Conservation (phyloP, 1,140 invertebrate genomes). For the Ruditapes philippinarum region DNA sequence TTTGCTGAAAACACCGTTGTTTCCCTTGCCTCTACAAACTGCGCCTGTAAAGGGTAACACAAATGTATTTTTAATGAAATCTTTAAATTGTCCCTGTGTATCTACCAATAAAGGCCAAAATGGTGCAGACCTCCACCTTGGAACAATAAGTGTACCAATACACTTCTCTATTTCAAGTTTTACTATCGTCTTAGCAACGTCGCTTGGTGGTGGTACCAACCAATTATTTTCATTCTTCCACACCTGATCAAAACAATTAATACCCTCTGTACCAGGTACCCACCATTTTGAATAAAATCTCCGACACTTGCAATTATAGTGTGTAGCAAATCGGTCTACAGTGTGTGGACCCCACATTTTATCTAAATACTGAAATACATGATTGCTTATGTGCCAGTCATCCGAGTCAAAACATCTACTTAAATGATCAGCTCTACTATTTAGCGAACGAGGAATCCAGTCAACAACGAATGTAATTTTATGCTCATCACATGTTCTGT, state of each 20-base stretch:
- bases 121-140: background rate
- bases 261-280: background rate
- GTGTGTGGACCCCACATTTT: slow-evolving; percentile 46
- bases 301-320: slow-evolving; percentile 43
- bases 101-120: background rate
- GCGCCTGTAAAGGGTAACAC: background rate
- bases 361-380: background rate
- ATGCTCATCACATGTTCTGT: background rate
- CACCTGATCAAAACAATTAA: background rate
- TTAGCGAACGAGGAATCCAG: slow-evolving; percentile 36
- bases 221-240: background rate
- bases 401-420: slow-evolving; percentile 40
- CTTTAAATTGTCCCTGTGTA: background rate
- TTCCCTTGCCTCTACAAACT: background rate
- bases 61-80: background rate
- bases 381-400: slow-evolving; percentile 29
- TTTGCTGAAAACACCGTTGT: slow-evolving; percentile 1
- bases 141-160: background rate
- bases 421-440: slow-evolving; percentile 25
- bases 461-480: background rate
- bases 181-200: background rate
- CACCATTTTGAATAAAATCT: slow-evolving; percentile 12
- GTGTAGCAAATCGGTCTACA: slow-evolving; percentile 38
- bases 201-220: background rate
- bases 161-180: background rate